Evolutionary conservation across 2,797 vertebrate genomes (phyloP).

Genomic region (Chlorospingus semifuscus): DNA sequence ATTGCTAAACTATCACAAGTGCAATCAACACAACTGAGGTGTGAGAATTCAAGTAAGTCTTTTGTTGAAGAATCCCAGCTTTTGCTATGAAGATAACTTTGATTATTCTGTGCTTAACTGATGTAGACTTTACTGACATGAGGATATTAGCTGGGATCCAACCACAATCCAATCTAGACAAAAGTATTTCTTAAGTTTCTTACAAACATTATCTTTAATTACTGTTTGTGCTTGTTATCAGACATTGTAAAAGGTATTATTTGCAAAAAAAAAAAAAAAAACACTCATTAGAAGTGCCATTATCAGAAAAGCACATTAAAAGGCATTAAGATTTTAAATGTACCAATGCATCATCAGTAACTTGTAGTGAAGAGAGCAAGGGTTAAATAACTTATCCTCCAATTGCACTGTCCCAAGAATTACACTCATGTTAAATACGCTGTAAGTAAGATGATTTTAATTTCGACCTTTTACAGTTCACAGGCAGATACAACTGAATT

Average conservation of each 20-base stretch:
- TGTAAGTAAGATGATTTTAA: neutral
- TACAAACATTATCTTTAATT: neutral
- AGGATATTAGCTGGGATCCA: neutral
- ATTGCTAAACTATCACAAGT: neutral
- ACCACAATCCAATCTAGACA: neutral
- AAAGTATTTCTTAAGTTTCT: neutral
- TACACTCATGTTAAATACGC: neutral
- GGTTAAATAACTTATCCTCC: neutral
- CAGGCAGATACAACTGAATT: neutral
- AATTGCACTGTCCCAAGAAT: neutral
- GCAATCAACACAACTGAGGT: neutral
- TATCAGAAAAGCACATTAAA: neutral
- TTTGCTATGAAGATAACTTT: neutral
- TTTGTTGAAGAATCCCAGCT: slow-evolving; percentile 25
- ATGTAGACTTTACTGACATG: neutral
- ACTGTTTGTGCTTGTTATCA: slow-evolving; percentile 29
- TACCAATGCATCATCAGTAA: neutral
- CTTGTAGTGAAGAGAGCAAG: neutral
- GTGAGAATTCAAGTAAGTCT: slow-evolving; percentile 42
- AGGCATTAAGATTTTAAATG: neutral
- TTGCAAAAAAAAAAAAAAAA: neutral
- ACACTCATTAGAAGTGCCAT: neutral
- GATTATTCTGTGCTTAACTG: slow-evolving; percentile 2
- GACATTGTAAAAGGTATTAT: neutral
- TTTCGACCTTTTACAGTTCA: neutral